These are phyloP conservation scores for Habroteleia sp. DNA, from an alignment of 2,888 invertebrate genomes.

Conservation along the genomic window DNA sequence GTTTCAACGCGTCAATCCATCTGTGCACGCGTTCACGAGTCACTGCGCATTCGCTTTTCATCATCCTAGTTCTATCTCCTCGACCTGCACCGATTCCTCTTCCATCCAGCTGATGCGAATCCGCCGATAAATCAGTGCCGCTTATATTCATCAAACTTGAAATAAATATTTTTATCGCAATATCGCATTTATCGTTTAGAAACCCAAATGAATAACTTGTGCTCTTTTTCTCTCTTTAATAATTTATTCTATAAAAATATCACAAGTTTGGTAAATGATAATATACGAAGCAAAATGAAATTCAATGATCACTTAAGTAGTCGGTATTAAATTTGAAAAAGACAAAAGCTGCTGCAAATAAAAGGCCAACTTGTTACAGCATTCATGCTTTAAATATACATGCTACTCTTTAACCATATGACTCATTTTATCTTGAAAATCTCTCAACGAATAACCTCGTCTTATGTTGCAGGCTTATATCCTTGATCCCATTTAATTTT, in stretches of 20 bases:
- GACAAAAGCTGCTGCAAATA: conserved; percentile 29
- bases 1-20: conserved; percentile 66
- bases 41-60: conserved; percentile 55
- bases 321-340: conserved; percentile 13
- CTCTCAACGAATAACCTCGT: conserved; percentile 36
- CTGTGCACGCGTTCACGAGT: conserved; percentile 65
- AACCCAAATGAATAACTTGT: not conserved
- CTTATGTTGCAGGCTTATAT: conserved; percentile 43
- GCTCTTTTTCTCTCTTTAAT: no score
- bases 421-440: conserved; percentile 43
- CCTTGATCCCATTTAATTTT: conserved; percentile 52
- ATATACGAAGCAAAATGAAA: not conserved
- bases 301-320: conserved; percentile 12
- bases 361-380: conserved; percentile 15
- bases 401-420: conserved; percentile 38
- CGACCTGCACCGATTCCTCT: conserved; percentile 52
- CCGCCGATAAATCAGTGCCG: conserved; percentile 68
- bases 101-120: conserved; percentile 57
- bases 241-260: not conserved
- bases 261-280: not conserved
- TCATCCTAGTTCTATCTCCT: conserved; percentile 46
- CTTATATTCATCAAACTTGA: conserved; percentile 27
- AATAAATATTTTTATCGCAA: conserved; percentile 17
- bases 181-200: not conserved
- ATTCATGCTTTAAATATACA: conserved; percentile 34